phyloP scores from a whole-genome alignment of 2,113 vertebrate species.

The Tupaia tana region DNA sequence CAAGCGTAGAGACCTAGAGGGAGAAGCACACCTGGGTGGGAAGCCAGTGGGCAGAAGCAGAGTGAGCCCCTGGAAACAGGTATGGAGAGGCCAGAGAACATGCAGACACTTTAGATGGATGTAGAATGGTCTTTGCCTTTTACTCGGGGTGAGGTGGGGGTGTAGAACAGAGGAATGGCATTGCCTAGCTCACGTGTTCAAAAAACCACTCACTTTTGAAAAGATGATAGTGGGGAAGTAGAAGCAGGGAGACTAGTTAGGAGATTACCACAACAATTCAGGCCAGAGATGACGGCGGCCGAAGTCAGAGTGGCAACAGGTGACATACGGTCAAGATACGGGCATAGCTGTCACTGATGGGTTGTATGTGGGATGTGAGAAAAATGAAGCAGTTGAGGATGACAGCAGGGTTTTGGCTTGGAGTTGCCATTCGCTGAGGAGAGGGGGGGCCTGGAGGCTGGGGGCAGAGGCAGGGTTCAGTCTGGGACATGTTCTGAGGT shows the following conservation, averaged over 20 bases:
- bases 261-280: neutral
- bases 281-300: neutral
- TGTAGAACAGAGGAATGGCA: neutral
- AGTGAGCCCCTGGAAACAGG: rapidly evolving
- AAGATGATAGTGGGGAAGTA: neutral
- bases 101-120: neutral
- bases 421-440: conserved; percentile 13
- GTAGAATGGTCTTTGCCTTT: neutral
- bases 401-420: neutral
- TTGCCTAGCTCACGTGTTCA: neutral
- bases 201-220: neutral
- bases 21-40: neutral
- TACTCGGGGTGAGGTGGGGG: neutral
- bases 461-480: neutral
- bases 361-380: neutral
- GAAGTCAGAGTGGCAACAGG: neutral
- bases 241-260: neutral
- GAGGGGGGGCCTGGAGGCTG: neutral
- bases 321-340: neutral
- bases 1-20: neutral
- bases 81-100: neutral
- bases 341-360: neutral
- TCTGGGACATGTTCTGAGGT: neutral
- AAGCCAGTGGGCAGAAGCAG: neutral
- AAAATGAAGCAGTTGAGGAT: neutral